Evolutionary conservation across 53 echinoderm and acorn worm species (phyloP), one percentile per base, ranked within the genome.

Genomic region (Pentamera pediparva): DNA sequence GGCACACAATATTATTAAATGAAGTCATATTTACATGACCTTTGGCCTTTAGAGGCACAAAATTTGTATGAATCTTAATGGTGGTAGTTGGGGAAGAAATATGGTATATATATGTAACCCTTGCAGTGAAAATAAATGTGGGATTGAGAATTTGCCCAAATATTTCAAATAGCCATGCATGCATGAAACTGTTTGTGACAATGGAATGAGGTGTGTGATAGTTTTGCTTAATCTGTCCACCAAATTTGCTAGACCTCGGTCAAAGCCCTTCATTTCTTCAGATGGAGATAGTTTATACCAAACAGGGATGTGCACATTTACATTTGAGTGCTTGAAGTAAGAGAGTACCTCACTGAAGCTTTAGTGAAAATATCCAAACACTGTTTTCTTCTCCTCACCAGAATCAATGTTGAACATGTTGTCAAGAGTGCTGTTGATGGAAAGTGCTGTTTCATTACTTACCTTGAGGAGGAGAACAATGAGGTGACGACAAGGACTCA

Each of bases 381-480:
- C 39, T 35, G 26, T 60, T 69, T 48, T 2, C 38, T 74, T 51
- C 39, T 64, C 0, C 51, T 59, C 31, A 47, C 13, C 21, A 93
- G 93, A 59, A 79, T 87, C 24, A 81, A 84, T 37, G 77, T 89
- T 32, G 75, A 81, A 35, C 75, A 75, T 30, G 83, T 93, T 26
- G 67, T 86, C 20, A n/a, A 30, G 35, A 72, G 55, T 53, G 73
- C 83, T 4, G 75, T 85, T 6, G 87, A 87, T 56, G 87, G 86
- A 32, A 90, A 78, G 56, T 81, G 75, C 43, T 84, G 90, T 47
- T 81, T 72, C 31, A 84, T 94, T 53, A 67, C 76, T 34, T 94
- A 84, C 40, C 65, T 75, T 37, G 69, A 81, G 37, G 94, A 94
- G 34, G 90, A 74, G 28, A 67, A 85, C 31, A 62, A 84, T 24